Evolutionary conservation across 37 sponge, comb jelly and placozoan genomes (phyloP), one percentile per base, ranked within the genome.

Genomic region (Crambe crambe): DNA sequence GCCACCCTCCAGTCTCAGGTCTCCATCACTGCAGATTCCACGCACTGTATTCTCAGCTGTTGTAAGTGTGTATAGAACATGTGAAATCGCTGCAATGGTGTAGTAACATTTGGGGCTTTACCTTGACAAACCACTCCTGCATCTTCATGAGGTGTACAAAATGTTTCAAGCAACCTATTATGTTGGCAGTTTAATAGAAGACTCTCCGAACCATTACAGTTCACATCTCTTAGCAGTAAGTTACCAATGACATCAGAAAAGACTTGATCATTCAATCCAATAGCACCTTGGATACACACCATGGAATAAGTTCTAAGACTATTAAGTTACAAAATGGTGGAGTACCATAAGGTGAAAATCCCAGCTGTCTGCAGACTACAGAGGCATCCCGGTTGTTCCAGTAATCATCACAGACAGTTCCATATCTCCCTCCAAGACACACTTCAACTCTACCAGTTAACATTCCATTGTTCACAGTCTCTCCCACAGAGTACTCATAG

Each of bases 181-280:
- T 47, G 6, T 6, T 47, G 6, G 51, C 51, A 47, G 12, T 47
- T 12, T 6, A 47, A 12, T 6, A 47, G 51, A 12, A 47, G 12
- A 6, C 10, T 12, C 12, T 47, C 51, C 51, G 51, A 47, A 12
- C 51, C 51, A 47, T 47, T 47, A 47, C 51, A 47, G 51, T 47
- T 47, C 51, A 47, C 51, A 47, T 47, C 51, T 12, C 51, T 47
- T 47, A 47, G 12, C 6, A 47, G 51, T 12, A 47, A 47, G 51
- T 47, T 47, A 12, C 74, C 73, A 56, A 58, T 42, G 72, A 56
- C 74, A 37, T 81, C 82, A 59, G 74, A 71, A 40, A 72, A 75
- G 31, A 36, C 37, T 12, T 75, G 72, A 37, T 81, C 60, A n/a
- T 68, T 27, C 26, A 25, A 22, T 26, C 75, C 59, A 30, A 36